phyloP scores from a whole-genome alignment of 2,797 vertebrate species.

The Manis crassicaudata region DNA sequence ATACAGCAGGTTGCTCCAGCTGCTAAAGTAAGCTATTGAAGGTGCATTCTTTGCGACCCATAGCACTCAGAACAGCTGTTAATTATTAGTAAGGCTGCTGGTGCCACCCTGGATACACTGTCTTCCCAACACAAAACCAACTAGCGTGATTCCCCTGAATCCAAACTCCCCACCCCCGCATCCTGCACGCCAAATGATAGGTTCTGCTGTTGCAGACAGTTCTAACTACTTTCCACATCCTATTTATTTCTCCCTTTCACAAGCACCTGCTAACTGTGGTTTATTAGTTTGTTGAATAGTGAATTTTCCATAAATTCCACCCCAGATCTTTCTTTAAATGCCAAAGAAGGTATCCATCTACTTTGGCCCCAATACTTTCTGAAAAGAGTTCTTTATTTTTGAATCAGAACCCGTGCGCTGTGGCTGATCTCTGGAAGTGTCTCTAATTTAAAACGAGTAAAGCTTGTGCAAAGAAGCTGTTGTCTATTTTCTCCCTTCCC shows the following conservation, averaged over 20 bases:
- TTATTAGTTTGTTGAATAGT: not conserved
- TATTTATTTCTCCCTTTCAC: not conserved
- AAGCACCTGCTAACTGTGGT: not conserved
- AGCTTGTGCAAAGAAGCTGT: not conserved
- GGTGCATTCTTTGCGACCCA: not conserved
- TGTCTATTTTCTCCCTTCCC: fast-evolving
- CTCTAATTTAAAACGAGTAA: not conserved
- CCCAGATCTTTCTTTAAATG: not conserved
- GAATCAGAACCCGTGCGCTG: not conserved
- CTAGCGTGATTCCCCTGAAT: not conserved
- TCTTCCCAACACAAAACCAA: not conserved
- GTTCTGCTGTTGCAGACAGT: not conserved
- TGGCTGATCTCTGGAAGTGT: not conserved
- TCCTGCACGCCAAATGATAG: not conserved
- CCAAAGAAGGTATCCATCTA: not conserved
- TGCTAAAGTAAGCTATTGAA: not conserved
- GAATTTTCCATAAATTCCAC: not conserved
- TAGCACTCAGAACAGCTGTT: not conserved
- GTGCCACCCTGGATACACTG: not conserved
- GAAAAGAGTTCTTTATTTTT: not conserved
- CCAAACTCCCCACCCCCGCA: not conserved
- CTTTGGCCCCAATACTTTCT: not conserved
- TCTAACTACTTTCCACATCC: not conserved
- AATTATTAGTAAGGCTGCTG: not conserved
- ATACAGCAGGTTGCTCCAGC: not conserved